These are phyloP conservation scores for Rutpela maculata DNA, from an alignment of 2,888 invertebrate species.

Conservation along the genomic window DNA sequence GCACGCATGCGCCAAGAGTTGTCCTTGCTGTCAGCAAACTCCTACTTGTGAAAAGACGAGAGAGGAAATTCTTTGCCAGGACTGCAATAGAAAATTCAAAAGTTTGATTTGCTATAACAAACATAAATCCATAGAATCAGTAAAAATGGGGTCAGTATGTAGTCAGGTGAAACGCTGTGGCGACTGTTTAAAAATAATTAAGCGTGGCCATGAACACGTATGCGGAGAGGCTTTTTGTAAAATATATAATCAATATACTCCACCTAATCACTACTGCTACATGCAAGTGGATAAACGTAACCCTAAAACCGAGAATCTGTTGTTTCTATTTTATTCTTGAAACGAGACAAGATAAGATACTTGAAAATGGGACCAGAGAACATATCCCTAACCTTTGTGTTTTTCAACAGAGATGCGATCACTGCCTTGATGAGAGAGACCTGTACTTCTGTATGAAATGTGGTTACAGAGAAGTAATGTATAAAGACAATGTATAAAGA, in stretches of 20 bases:
- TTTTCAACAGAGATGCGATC: background rate
- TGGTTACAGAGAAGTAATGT: no score
- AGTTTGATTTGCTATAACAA: background rate
- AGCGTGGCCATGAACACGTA: no score
- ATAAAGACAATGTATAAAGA: no score
- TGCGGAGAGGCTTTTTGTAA: no score
- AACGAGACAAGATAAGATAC: background rate
- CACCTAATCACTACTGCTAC: background rate
- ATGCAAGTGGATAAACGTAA: background rate
- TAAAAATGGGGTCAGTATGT: background rate
- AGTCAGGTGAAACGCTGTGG: background rate
- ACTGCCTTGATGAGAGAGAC: background rate
- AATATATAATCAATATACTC: background rate
- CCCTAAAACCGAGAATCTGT: background rate
- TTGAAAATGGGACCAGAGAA: no score
- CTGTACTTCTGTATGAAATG: no score
- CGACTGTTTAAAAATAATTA: background rate
- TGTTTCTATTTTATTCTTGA: background rate
- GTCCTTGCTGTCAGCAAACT: constrained; percentile 19
- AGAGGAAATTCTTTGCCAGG: background rate
- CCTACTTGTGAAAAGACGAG: constrained; percentile 16
- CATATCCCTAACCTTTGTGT: background rate
- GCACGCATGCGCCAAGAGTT: constrained; percentile 35
- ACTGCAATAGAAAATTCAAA: constrained; percentile 19
- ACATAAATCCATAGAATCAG: background rate